These are phyloP conservation scores for Drosophila grimshawi DNA, from an alignment of 1,140 invertebrate genomes.

Conservation along the genomic window DNA sequence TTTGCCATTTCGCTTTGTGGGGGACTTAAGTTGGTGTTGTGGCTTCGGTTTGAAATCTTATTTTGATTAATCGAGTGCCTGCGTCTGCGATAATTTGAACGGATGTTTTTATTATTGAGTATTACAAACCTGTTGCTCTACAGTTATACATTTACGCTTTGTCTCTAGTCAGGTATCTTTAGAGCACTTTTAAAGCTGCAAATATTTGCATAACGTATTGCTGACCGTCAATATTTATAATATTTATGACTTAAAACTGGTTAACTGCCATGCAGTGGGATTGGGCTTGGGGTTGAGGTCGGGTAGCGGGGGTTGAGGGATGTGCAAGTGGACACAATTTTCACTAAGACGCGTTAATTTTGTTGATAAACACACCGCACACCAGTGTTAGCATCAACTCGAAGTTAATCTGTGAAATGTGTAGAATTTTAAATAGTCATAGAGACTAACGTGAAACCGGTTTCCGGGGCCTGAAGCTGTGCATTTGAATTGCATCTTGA, in stretches of 20 bases:
- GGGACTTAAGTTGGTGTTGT: conserved; percentile 21
- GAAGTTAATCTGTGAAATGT: conserved; percentile 14
- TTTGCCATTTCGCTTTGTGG: conserved; percentile 3
- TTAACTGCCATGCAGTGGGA: conserved; percentile 16
- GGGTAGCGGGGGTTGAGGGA: background rate
- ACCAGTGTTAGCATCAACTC: conserved; percentile 23
- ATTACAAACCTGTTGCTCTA: conserved; percentile 41
- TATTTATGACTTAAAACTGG: conserved; percentile 31
- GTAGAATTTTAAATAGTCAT: conserved; percentile 24
- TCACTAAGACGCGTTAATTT: conserved; percentile 76
- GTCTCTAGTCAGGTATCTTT: conserved; percentile 21
- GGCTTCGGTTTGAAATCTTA: background rate
- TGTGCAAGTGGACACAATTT: conserved; percentile 36
- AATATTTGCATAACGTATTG: conserved; percentile 55
- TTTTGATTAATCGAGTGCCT: conserved; percentile 48
- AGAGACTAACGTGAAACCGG: conserved; percentile 52
- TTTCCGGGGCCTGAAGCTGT: conserved; percentile 22
- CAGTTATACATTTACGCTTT: conserved; percentile 7
- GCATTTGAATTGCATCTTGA: conserved; percentile 17
- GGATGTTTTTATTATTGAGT: conserved; percentile 11
- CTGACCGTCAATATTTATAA: conserved; percentile 13
- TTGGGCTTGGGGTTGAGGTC: background rate
- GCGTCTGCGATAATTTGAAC: conserved; percentile 23
- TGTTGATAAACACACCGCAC: conserved; percentile 66
- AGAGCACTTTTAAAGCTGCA: conserved; percentile 31